Evolutionary conservation across 2,797 vertebrate genomes (phyloP), one percentile per base, ranked within the genome.

Genomic region (Catostomus latipinnis): DNA sequence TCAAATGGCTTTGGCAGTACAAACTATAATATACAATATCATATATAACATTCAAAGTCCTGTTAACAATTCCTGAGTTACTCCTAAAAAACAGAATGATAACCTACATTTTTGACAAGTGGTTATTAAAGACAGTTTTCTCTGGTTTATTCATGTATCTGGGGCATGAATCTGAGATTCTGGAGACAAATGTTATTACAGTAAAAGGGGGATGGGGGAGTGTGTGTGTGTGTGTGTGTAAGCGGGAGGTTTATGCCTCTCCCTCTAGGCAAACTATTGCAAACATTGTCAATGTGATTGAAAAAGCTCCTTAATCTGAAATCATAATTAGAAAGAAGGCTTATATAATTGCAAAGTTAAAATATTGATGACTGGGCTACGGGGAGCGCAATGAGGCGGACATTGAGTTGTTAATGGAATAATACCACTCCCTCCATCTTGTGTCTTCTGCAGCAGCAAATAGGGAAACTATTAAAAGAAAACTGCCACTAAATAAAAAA

Each of bases 241-340:
- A 74, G 86, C 82, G 76, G 52, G 8, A 75, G 82, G 11, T 69
- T 84, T 87, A 81, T 86, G 77, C 81, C 66, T 72, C 62, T 80
- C 63, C 76, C 81, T 74, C 70, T 74, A 85, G 90, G 84, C 72
- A 83, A 85, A 88, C 84, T 77, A 45, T 85, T 86, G 86, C 85
- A 73, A 88, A 84, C 82, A 81, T 88, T 89, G 90, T 92, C 91
- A 89, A 86, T 87, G 87, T 89, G 90, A 92, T 90, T 91, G 90
- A 92, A 93, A 89, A 88, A 87, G 86, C 88, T 90, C 74, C 84
- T 90, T 91, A 90, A 92, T 93, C 91, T 92, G 88, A 87, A 90
- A 91, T 91, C 90, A 91, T 93, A 93, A 93, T 94, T 93, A 91
- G 88, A 91, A 89, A 87, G 88, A 83, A 82, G 88, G 84, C 86